Conservation (phyloP, 35 echinoderm and acorn worm species). For the Stichopus chloronotus region DNA sequence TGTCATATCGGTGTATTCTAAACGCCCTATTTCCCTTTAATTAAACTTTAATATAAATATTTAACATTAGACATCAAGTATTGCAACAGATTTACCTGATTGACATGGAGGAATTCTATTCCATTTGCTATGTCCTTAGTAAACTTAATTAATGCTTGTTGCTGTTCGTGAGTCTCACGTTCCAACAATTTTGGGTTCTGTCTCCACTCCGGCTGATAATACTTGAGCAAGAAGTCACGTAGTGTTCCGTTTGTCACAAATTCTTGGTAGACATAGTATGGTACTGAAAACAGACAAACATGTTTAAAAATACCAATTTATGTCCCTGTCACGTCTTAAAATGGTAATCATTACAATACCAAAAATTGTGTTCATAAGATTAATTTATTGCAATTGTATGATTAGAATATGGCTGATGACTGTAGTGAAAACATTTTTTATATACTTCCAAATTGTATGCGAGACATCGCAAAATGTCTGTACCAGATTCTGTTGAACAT, state of each 20-base stretch:
- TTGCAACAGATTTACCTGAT: neutral
- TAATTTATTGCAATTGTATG: neutral
- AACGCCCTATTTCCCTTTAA: too few species aligned
- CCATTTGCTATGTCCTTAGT: neutral
- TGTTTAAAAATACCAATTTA: neutral
- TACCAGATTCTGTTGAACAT: neutral
- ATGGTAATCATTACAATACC: too few species aligned
- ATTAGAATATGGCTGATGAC: neutral
- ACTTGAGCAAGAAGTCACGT: neutral
- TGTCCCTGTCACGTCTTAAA: too few species aligned
- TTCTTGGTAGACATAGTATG: slow-evolving; percentile 23
- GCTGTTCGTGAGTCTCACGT: neutral
- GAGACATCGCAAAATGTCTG: neutral
- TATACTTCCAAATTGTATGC: neutral
- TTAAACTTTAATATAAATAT: too few species aligned
- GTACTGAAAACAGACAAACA: neutral
- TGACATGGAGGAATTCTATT: neutral
- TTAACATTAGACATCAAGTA: too few species aligned
- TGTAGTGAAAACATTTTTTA: neutral
- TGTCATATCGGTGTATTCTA: too few species aligned
- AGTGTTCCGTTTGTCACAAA: slow-evolving; percentile 1
- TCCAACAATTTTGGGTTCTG: neutral
- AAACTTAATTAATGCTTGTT: neutral
- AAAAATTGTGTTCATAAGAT: neutral
- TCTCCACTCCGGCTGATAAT: neutral